These are phyloP conservation scores for Gopherus flavomarginatus DNA, from an alignment of 2,113 vertebrate species.

Conservation along the genomic window DNA sequence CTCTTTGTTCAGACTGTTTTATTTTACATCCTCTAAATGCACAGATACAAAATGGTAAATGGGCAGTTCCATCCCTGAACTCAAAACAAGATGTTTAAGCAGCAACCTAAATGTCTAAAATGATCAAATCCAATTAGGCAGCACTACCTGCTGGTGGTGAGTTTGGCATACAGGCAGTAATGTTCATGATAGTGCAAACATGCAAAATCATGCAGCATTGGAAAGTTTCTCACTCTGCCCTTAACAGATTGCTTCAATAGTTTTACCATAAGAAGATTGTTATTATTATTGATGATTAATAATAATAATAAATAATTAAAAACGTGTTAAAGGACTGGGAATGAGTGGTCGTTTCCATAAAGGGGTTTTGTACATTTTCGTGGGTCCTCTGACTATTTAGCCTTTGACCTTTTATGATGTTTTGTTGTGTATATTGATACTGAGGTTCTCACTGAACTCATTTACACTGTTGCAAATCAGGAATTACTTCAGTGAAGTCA, in stretches of 20 bases:
- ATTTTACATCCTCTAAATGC: background rate
- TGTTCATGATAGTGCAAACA: background rate
- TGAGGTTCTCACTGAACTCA: background rate
- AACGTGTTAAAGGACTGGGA: background rate
- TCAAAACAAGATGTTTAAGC: background rate
- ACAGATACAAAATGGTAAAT: background rate
- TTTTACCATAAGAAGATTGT: background rate
- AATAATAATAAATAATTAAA: background rate
- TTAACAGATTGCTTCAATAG: background rate
- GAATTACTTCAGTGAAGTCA: background rate
- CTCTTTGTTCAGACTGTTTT: background rate
- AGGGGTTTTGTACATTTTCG: background rate
- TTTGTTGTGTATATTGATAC: background rate
- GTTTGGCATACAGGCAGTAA: background rate
- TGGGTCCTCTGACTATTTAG: background rate
- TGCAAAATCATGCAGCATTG: background rate
- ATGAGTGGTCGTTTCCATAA: background rate
- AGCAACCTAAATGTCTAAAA: background rate
- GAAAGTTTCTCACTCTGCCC: background rate
- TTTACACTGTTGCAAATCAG: background rate
- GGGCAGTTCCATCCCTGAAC: background rate
- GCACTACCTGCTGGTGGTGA: background rate
- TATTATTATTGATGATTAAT: no score
- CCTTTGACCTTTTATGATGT: conserved; percentile 11
- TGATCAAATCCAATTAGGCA: background rate